phyloP scores from a whole-genome alignment of 2,797 vertebrate species.

The Momotus momota region DNA sequence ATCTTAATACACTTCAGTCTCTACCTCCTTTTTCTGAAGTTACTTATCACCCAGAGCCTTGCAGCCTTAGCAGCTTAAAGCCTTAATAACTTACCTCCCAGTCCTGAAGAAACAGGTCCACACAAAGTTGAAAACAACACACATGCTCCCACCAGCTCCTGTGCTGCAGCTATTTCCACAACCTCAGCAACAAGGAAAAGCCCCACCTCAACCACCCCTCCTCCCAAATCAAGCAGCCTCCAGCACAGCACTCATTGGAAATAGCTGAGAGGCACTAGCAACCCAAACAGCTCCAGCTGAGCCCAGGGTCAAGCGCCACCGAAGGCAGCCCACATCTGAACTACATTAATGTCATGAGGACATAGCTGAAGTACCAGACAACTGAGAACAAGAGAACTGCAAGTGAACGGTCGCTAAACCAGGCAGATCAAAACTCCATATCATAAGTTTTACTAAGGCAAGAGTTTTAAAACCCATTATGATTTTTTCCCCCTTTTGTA shows the following conservation, averaged over 20 bases:
- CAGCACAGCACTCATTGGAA: neutral
- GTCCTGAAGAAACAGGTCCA: rapidly evolving
- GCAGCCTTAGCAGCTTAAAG: neutral
- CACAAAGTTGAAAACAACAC: rapidly evolving
- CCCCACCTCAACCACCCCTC: rapidly evolving
- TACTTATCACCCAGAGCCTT: neutral
- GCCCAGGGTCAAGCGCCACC: neutral
- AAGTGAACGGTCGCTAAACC: neutral
- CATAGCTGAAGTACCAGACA: rapidly evolving
- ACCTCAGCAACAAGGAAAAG: rapidly evolving
- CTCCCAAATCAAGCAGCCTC: neutral
- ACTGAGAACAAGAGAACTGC: neutral
- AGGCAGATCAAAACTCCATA: neutral
- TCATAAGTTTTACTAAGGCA: neutral
- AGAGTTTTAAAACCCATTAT: neutral
- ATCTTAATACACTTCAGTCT: neutral
- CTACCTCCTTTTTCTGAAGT: neutral
- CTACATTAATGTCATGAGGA: rapidly evolving
- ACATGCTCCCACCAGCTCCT: rapidly evolving
- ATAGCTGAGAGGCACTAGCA: neutral
- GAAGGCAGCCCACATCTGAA: neutral
- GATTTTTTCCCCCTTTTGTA: neutral
- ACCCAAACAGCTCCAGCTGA: neutral
- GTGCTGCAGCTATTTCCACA: rapidly evolving
- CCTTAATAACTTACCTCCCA: neutral